A percentile compares a stretch with the other conserved stretches of the same genome.
These are phyloP conservation scores for Hiodon tergisus DNA, from an alignment of 2,113 vertebrate species.

Conservation along the genomic window DNA sequence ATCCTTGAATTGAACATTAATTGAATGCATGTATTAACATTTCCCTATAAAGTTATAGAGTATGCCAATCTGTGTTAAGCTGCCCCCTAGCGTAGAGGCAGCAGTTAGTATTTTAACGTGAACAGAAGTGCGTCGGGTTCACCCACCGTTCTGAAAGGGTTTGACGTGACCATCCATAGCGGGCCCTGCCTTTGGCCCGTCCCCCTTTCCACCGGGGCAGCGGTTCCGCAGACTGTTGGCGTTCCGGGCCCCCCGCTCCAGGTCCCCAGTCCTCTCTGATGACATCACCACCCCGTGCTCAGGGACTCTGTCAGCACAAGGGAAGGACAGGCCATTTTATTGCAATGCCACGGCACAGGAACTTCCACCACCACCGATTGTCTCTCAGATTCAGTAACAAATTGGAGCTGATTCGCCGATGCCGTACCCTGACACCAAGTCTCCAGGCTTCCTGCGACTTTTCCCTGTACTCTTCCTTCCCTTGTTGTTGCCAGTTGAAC, in stretches of 20 bases:
- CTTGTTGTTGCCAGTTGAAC: slow-evolving; percentile 70
- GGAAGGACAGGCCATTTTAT: not conserved
- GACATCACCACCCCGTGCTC: slow-evolving; percentile 65
- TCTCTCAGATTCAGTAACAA: not conserved
- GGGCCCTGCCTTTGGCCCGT: slow-evolving; percentile 53
- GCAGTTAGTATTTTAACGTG: not conserved
- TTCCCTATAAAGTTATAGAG: not conserved
- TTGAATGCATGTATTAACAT: too few relatives aligned
- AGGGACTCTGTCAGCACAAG: slow-evolving; percentile 56
- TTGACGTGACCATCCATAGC: slow-evolving; percentile 49
- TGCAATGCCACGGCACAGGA: not conserved
- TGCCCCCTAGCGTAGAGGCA: not conserved
- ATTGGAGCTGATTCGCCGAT: not conserved
- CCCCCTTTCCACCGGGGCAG: slow-evolving; percentile 58
- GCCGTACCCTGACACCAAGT: slow-evolving; percentile 52
- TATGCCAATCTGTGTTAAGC: not conserved
- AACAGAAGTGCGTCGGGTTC: not conserved
- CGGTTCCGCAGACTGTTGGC: slow-evolving; percentile 59
- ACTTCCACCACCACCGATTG: not conserved
- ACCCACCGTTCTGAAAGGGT: slow-evolving; percentile 54
- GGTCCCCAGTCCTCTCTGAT: slow-evolving; percentile 68
- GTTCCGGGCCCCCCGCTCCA: slow-evolving; percentile 63
- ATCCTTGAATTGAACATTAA: too few relatives aligned
- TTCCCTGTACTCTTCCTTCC: slow-evolving; percentile 73
- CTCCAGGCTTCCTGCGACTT: slow-evolving; percentile 74